phyloP scores from a whole-genome alignment of 2,888 invertebrate genomes.

The Apomyelois bistriatella region DNA sequence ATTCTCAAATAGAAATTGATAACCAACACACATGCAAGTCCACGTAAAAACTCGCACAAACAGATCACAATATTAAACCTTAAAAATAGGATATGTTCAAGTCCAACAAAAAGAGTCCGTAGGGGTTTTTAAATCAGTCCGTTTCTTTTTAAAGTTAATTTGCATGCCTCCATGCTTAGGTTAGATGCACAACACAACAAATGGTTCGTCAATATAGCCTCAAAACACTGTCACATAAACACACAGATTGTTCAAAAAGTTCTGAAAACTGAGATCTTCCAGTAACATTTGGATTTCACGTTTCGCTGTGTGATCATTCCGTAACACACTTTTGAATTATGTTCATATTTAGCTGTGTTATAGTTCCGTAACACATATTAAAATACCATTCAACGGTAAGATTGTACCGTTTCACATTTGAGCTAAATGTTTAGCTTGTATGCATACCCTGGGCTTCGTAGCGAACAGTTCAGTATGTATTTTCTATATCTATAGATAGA shows the following conservation, averaged over 20 bases:
- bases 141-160: constrained; percentile 22
- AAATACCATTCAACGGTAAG: too few species aligned
- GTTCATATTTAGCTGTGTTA: too few species aligned
- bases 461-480: too few species aligned
- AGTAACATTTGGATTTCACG: too few species aligned
- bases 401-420: too few species aligned
- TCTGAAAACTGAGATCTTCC: too few species aligned
- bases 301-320: too few species aligned
- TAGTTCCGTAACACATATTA: too few species aligned
- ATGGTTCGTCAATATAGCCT: constrained; percentile 29
- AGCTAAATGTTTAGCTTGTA: too few species aligned
- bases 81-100: constrained; percentile 21
- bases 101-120: constrained; percentile 21
- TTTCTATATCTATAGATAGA: too few species aligned
- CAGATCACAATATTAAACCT: constrained; percentile 12
- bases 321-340: too few species aligned
- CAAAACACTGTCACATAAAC: constrained; percentile 14
- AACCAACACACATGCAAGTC: constrained; percentile 16
- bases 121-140: neutral
- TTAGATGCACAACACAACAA: constrained; percentile 42
- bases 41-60: constrained; percentile 17
- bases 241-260: constrained; percentile 12
- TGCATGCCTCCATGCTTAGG: constrained; percentile 52
- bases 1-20: constrained; percentile 26
- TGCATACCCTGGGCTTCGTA: too few species aligned